These are phyloP conservation scores for Loxodonta africana DNA, from an alignment of 2,113 vertebrate species.

Conservation along the genomic window DNA sequence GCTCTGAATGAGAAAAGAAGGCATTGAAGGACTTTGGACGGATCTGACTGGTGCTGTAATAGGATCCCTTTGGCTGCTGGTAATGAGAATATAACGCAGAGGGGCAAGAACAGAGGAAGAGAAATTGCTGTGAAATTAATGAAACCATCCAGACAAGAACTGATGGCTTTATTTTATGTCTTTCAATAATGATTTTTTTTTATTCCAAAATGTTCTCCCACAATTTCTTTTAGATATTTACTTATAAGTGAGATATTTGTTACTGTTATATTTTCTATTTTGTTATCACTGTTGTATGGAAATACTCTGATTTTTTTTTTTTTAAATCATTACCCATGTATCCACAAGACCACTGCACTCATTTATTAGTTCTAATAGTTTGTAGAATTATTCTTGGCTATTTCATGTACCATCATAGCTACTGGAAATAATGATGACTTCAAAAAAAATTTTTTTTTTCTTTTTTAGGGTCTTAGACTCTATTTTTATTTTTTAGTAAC, in stretches of 20 bases:
- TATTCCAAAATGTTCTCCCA: background rate
- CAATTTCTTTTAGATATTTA: background rate
- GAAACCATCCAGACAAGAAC: background rate
- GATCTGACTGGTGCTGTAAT: too few species aligned
- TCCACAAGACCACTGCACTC: background rate
- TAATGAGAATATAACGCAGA: too few species aligned
- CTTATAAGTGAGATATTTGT: background rate
- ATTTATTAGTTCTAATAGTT: background rate
- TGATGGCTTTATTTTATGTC: background rate
- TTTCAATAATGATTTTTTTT: background rate
- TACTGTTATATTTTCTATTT: background rate
- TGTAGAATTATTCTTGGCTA: background rate
- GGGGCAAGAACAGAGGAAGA: too few species aligned
- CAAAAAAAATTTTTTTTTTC: too few species aligned
- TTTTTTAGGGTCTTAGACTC: background rate
- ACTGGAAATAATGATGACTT: too few species aligned
- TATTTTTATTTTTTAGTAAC: background rate
- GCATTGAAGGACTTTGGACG: too few species aligned
- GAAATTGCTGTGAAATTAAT: background rate
- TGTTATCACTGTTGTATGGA: background rate
- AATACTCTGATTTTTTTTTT: background rate
- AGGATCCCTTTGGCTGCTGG: too few species aligned
- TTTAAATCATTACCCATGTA: background rate
- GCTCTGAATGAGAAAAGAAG: too few species aligned
- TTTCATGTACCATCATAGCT: background rate